phyloP scores from a whole-genome alignment of 2,797 vertebrate genomes.

The Distichodus sexfasciatus region DNA sequence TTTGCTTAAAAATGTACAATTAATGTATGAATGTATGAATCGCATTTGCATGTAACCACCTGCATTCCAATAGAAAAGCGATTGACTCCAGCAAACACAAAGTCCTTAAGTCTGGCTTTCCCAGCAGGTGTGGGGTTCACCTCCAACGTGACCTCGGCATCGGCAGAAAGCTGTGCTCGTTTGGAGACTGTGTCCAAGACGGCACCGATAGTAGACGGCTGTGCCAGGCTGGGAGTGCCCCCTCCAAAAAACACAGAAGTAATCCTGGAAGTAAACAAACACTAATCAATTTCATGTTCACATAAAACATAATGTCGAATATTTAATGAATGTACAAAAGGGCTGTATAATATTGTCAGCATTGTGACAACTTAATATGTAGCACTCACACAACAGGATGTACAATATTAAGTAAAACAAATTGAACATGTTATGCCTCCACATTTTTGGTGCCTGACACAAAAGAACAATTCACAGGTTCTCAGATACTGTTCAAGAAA shows the following conservation, averaged over 20 bases:
- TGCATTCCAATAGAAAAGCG: conserved; percentile 89
- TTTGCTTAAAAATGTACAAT: background rate
- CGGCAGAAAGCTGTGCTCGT: conserved; percentile 55
- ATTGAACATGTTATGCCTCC: no score
- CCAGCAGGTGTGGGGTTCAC: conserved; percentile 82
- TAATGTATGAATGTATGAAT: background rate
- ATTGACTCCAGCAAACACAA: conserved; percentile 79
- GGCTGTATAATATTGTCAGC: no score
- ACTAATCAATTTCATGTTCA: no score
- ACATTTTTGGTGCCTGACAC: no score
- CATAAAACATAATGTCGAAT: no score
- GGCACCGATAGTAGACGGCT: conserved; percentile 72
- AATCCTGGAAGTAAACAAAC: conserved; percentile 67
- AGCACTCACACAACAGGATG: no score
- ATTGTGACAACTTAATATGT: no score
- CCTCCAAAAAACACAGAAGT: conserved; percentile 91
- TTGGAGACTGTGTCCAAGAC: conserved; percentile 77
- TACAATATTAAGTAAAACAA: no score
- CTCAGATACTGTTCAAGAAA: no score
- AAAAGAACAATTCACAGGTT: no score
- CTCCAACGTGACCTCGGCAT: conserved; percentile 85
- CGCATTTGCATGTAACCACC: conserved; percentile 70
- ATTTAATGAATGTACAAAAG: no score
- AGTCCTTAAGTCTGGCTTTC: conserved; percentile 70
- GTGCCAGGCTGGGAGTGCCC: conserved; percentile 91